Evolutionary conservation across 1,140 invertebrate genomes (phyloP), one percentile per base, ranked within the genome.

Genomic region (Platyscapa corneri): DNA sequence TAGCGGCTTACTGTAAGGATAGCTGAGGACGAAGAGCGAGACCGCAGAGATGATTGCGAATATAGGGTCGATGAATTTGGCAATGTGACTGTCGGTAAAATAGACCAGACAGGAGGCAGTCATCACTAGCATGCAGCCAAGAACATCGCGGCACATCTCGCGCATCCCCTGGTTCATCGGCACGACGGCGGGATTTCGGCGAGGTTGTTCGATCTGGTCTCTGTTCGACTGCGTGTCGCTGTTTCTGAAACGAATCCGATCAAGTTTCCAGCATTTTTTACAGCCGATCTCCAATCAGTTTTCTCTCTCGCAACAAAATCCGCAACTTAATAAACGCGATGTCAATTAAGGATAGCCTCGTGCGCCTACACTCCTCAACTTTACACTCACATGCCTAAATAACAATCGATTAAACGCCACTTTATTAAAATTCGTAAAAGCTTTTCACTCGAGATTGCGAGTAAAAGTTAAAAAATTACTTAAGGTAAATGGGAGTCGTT

Each of bases 1-100:
- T 67, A 27, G 18, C 16, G 12, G 95, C 95, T 95, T 90, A 96
- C 96, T 95, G 89, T 96, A 97, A 3, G 96, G 96, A 92, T 95
- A 96, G 86, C 96, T 97, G 3, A 97, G 91, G 3, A 94, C 86
- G 53, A 96, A 93, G 16, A 97, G 90, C 0, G 95, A 90, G 0
- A 95, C 89, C 7, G 96, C 94, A 0, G 96, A 96, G 70, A 96
- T 90, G 64, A 97, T 95, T 0, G 96, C 95, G 34, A 97, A 89
- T 27, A 94, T 89, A 0, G 96, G 96, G 94, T 97, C 96, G n/a
- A 96, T 93, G 84, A 94, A 97, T 90, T 96, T 96, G 0, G 95
- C 95, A 23, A 95, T 91, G 23, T 94, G 86, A 42, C 94, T 90
- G 77, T 96, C 94, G 0, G 94, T 94, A 85, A 95, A 95, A 86